Base-by-base conservation (phyloP, 1,140 invertebrate species). In the Phocides pigmalion region DNA sequence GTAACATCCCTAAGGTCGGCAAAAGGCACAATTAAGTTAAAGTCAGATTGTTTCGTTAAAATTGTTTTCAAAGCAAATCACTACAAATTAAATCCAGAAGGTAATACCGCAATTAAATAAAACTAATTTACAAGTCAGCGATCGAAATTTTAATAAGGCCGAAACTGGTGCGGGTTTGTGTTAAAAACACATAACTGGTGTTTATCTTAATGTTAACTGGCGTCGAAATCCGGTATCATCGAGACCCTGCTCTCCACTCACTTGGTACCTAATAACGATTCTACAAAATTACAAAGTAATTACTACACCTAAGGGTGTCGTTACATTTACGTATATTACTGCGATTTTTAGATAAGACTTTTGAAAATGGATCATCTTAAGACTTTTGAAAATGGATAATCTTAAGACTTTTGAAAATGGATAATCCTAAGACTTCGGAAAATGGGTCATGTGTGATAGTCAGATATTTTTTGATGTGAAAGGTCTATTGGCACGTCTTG, bases 131-230 rank as follows among this genome's bases (percentile, higher is more conserved):
- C 41, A 58, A 58, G 22, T 46, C 54, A 44, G 14, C 32, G 32
- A 35, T 47, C 42, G 28, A 25, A 37, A 49, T 47, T 47, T 61
- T 37, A 61, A 61, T 47, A 61, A 32, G 46, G 12, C 46, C 42
- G 39, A n/a, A 46, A 35, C 44, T 37, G 49, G 39, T 61, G 46
- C 61, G 50, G 54, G 62, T 65, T 62, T 63, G 37, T 37, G 50
- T 70, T 46, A 39, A 9, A 46, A 59, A 39, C 56, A 39, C 12
- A 62, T 37, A 53, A 58, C 41, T 58, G 25, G 64, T 66, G 64
- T 70, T 71, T 67, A 74, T 69, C 59, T 65, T 64, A 53, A 71
- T 68, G 67, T 68, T 79, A 76, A 78, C 70, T 69, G 66, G 66
- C 47, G 69, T 59, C 68, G 53, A 71, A 68, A 66, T 79, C 66